Conservation (phyloP, 2,113 vertebrate species). For the Pyxicephalus adspersus region DNA sequence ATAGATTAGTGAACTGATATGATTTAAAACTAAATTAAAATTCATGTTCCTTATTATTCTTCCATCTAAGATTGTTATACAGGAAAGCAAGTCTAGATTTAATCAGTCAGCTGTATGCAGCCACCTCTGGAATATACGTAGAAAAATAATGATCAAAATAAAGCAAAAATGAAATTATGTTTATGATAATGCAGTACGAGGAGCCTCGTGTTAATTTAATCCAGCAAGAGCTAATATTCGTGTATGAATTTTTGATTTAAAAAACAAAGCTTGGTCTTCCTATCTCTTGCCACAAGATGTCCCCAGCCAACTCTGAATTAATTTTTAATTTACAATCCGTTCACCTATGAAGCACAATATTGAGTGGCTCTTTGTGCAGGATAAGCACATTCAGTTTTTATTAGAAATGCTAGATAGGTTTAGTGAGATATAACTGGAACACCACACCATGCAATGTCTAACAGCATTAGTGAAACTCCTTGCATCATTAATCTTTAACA, state of each 20-base stretch:
- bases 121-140: neutral
- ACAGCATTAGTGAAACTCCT: constrained; percentile 44
- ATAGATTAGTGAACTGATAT: constrained; percentile 12
- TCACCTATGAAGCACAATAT: constrained; percentile 47
- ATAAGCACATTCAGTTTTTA: constrained; percentile 57
- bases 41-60: constrained; percentile 14
- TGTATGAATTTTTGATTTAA: neutral
- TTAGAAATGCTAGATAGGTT: constrained; percentile 53
- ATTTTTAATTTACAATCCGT: constrained; percentile 2
- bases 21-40: constrained; percentile 29
- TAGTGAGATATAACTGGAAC: constrained; percentile 53
- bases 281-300: constrained; percentile 36
- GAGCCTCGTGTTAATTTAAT: constrained; percentile 21
- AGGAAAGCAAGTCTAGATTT: constrained; percentile 1
- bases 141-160: neutral
- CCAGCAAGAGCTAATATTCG: constrained; percentile 12
- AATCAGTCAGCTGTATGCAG: constrained; percentile 12
- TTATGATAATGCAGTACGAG: constrained; percentile 17
- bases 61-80: neutral
- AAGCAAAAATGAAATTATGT: neutral
- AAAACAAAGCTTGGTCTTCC: neutral
- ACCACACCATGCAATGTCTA: constrained; percentile 38
- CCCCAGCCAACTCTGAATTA: neutral
- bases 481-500: constrained; percentile 52
- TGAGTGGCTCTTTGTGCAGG: constrained; percentile 50